phyloP scores from a whole-genome alignment of 1,140 invertebrate species.

The Manduca sexta region DNA sequence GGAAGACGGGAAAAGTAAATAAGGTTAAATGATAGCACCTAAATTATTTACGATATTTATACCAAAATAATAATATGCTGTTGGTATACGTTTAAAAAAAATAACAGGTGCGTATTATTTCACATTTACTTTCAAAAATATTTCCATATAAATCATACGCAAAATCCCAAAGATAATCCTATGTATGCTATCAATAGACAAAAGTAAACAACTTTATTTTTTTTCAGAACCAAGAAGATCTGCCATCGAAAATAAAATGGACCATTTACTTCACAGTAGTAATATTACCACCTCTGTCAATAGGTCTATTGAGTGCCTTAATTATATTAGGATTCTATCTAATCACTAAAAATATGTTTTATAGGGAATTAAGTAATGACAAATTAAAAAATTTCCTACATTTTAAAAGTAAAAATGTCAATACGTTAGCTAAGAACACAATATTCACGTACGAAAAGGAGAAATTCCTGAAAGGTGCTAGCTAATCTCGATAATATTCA shows the following conservation, averaged over 20 bases:
- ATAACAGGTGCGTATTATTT: too few relatives aligned
- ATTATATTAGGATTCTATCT: constrained; percentile 42
- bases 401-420: constrained; percentile 37
- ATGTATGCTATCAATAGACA: too few relatives aligned
- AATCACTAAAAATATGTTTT: constrained; percentile 38
- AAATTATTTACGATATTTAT: too few relatives aligned
- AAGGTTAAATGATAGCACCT: too few relatives aligned
- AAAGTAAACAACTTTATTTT: too few relatives aligned
- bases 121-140: too few relatives aligned
- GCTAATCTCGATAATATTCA: constrained; percentile 15
- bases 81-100: too few relatives aligned
- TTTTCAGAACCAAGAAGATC: constrained; percentile 74
- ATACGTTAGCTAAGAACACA: constrained; percentile 39
- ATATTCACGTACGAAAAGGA: constrained; percentile 53
- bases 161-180: too few relatives aligned
- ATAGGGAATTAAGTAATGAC: constrained; percentile 27
- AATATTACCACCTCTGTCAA: constrained; percentile 61
- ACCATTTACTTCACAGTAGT: constrained; percentile 70
- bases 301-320: constrained; percentile 31
- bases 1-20: too few relatives aligned
- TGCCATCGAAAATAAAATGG: constrained; percentile 69
- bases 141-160: too few relatives aligned
- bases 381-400: constrained; percentile 30
- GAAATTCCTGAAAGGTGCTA: constrained; percentile 38
- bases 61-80: too few relatives aligned